Base-by-base conservation (phyloP, 2,888 invertebrate genomes). In the Cataglyphis livida region DNA sequence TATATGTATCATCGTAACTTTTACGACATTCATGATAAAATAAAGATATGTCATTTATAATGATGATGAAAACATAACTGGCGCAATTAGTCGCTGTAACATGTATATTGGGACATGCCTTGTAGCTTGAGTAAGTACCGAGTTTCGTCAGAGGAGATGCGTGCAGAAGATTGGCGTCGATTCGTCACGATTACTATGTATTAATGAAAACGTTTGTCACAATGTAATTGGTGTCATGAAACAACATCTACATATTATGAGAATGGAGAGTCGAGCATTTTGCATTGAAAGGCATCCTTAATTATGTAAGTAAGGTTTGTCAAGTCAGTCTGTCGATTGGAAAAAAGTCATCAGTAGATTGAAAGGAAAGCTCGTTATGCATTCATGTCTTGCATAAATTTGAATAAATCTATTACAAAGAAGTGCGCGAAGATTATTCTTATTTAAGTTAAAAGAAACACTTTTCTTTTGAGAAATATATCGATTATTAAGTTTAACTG, bases 291-390 rank as follows among this genome's bases (percentile, higher is more conserved):
- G 59, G 32, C 41, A 4, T 59, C 35, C 44, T 32, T 79, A 79
- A 70, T 79, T 79, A 71, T 71, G 12, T 71, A 71, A 79, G 78
- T 71, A 10, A 79, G 21, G 44, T 79, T 79, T 61, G 78, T 79
- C 59, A 44, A 59, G 59, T 35, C 54, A 38, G 54, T 25, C 35
- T 18, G 35, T 48, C 44, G n/a, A 71, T 79, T 79, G 78, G 59
- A 79, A 59, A 71, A 59, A 71, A 79, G 71, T 71, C 78, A 71
- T 79, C 71, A 35, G 44, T n/a, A 32, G 71, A 70, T 59, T 70
- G 57, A 71, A 78, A 35, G 18, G 51, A 71, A 78, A 59, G 57
- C 12, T 0, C 78, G 59, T n/a, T 61, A 18, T 44, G 44, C 32
- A 35, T 59, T 54, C 54, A 54, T n/a, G 38, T 38, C 38, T 28